A percentile compares a stretch with the other conserved stretches of the same genome.
Evolutionary conservation across 2,888 invertebrate species (phyloP).

Genomic region (Anagyrus pseudococci): DNA sequence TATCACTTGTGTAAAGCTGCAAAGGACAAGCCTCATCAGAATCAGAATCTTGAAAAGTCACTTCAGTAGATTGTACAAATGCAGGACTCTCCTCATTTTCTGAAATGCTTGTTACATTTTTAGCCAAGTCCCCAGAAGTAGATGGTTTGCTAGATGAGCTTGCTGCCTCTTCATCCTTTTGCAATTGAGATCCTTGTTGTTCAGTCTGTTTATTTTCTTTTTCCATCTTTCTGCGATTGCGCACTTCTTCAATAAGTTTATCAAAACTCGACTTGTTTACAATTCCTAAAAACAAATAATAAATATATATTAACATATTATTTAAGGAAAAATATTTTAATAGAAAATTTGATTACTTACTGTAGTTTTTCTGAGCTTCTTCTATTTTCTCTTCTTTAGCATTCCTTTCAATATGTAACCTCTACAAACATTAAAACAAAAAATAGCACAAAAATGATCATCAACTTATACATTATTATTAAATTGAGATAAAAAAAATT

Average conservation of each 20-base stretch:
- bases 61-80: constrained; percentile 16
- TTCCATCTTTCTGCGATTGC: constrained; percentile 42
- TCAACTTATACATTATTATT: background rate
- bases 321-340: constrained; percentile 1
- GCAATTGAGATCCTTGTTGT: too few species aligned
- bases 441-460: constrained; percentile 1
- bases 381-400: constrained; percentile 58
- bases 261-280: constrained; percentile 56
- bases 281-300: constrained; percentile 49
- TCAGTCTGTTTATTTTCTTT: constrained; percentile 5
- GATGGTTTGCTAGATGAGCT: background rate
- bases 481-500: constrained; percentile 10
- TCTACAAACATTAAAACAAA: constrained; percentile 43
- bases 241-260: constrained; percentile 54
- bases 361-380: constrained; percentile 58
- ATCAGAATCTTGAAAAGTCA: constrained; percentile 46
- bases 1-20: constrained; percentile 48
- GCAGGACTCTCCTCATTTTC: constrained; percentile 18
- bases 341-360: constrained; percentile 48
- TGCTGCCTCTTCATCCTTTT: constrained; percentile 5
- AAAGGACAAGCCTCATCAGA: constrained; percentile 44
- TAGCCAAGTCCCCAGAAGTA: background rate
- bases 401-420: constrained; percentile 54
- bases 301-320: constrained; percentile 3
- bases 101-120: constrained; percentile 1